Evolutionary conservation across 1,140 invertebrate species (phyloP), one percentile per base, ranked within the genome.

Genomic region (Daktulosphaira vitifoliae): DNA sequence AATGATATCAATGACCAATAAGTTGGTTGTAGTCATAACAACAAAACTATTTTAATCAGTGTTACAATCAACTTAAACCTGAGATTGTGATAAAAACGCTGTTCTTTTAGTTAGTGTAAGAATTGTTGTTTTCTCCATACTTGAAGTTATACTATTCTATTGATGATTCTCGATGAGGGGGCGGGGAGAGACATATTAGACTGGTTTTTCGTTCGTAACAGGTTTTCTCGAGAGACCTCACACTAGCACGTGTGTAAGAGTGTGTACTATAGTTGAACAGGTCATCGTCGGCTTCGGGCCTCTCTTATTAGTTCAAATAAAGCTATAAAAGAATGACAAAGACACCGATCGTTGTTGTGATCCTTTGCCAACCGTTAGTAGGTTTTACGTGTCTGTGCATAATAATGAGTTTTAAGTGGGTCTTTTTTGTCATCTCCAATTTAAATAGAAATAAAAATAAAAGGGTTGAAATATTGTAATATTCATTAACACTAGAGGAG

Each of bases 171-270:
- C 38, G 56, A 42, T 29, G 56, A 0, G 23, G 44, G 9, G 42
- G 26, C 20, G 25, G 42, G 44, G 54, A 39, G 44, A 62, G 56
- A 59, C 54, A 59, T 25, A 42, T 59, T 44, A 20, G 39, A 59
- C 39, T 46, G 42, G 56, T 62, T 62, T 62, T 62, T 48, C 11
- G 56, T 62, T 48, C 29, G 42, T 62, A 62, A 62, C 56, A 62
- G 56, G 56, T 62, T 62, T 62, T 48, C 26, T 29, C 44, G 16
- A 48, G 56, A 48, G 56, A 62, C 56, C 25, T 44, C 39, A 62
- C 42, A 26, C 29, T 20, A 8, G 15, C 48, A 15, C 29, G 26
- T 33, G 26, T 51, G 49, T 33, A 25, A 6, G 29, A 6, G 20
- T 42, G 9, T 42, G 20, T 16, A 59, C 5, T 22, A 62, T n/a